Conservation (phyloP, 1,140 invertebrate species). For the Drosophila setifemur region DNA sequence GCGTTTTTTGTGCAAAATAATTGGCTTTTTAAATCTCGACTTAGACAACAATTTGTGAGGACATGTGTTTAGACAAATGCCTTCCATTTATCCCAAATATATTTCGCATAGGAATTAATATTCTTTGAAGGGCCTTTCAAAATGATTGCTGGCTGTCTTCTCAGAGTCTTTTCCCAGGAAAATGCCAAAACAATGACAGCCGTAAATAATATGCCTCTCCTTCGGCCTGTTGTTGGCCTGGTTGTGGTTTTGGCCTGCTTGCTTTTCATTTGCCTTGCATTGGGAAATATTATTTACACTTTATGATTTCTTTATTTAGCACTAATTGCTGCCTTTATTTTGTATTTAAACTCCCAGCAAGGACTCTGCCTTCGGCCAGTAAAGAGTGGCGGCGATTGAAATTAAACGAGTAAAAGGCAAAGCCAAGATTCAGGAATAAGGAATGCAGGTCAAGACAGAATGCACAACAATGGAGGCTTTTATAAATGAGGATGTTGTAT, state of each 20-base stretch:
- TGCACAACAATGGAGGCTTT: constrained; percentile 15
- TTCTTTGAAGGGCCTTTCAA: constrained; percentile 46
- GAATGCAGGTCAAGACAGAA: constrained; percentile 20
- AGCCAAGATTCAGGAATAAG: not conserved
- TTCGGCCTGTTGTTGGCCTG: not conserved
- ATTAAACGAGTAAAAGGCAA: constrained; percentile 2
- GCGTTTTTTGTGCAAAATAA: constrained; percentile 31
- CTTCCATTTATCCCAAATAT: constrained; percentile 35
- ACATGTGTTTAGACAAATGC: constrained; percentile 14
- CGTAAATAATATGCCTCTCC: constrained; percentile 58
- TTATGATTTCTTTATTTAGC: constrained; percentile 77
- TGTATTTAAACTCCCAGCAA: constrained; percentile 11
- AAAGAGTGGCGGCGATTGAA: constrained; percentile 13
- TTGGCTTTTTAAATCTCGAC: not conserved
- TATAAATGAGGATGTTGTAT: no score
- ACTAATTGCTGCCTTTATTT: constrained; percentile 68
- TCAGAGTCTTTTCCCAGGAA: constrained; percentile 43
- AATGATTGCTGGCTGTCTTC: constrained; percentile 49
- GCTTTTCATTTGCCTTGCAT: constrained; percentile 61
- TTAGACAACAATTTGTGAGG: not conserved
- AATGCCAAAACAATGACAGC: constrained; percentile 59
- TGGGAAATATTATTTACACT: constrained; percentile 75
- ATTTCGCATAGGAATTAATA: constrained; percentile 62
- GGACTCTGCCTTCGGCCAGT: constrained; percentile 5
- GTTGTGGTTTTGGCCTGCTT: constrained; percentile 31